Evolutionary conservation across 2,888 invertebrate genomes (phyloP), one percentile per base, ranked within the genome.

Genomic region (Cryptus viduatorius): DNA sequence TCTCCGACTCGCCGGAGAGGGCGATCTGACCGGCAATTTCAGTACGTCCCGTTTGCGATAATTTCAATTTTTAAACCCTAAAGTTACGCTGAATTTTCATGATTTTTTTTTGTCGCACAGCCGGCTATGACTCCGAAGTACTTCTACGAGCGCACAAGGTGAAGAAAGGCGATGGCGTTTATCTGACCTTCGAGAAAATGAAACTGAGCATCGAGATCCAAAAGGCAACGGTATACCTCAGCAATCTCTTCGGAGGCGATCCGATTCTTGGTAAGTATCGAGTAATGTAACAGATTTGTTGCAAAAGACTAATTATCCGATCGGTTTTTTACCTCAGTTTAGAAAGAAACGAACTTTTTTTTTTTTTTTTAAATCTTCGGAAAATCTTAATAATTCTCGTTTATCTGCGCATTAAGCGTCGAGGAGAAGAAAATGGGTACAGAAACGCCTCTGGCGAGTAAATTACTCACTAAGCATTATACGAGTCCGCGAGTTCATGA

Each of bases 191-290:
- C 86, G 95, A 96, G 76, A 96, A 95, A 59, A 96, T 96, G 94
- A 95, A 94, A 88, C 94, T 96, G 19, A 94, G 94, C 48, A 94
- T 96, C 14, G 94, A 94, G 42, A 95, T 96, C 3, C 96, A 96
- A 24, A 94, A 95, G 76, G 95, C 96, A 0, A 94, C 94, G 69
- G 94, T 96, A 84, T 94, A 95, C 89, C 94, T 96, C 56, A 96
- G 95, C 72, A 96, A 96, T 91, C 94, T 97, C 53, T 96, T 96
- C 90, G 95, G 95, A 82, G 95, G 96, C 0, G 96, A 96, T 90
- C 95, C 96, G 84, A 93, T 95, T 44, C 94, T 97, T 1, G 96
- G 96, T 94, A 85, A 92, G 92, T 89, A 46, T 29, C 24, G 29
- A 5, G 4, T 31, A 37, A 16, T n/a, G 12, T 19, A 56, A 19